Evolutionary conservation across 2,797 vertebrate genomes (phyloP).

Genomic region (Meda fulgida): DNA sequence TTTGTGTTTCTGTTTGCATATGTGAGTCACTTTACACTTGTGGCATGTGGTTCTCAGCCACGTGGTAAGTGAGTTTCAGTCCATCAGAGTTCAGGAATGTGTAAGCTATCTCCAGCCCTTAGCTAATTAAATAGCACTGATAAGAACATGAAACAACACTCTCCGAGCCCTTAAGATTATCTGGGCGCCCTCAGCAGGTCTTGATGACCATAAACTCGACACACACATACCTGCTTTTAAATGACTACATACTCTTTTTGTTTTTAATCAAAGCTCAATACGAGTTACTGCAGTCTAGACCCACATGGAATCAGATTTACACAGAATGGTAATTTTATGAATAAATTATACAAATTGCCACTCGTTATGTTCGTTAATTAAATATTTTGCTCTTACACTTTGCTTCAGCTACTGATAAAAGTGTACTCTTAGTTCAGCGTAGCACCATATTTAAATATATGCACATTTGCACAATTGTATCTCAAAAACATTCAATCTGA

Average conservation of each 20-base stretch:
- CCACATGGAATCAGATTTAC: not conserved
- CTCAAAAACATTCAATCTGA: not conserved
- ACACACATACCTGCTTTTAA: not conserved
- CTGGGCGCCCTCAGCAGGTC: conserved; percentile 46
- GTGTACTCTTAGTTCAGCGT: not conserved
- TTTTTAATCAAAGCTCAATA: conserved; percentile 11
- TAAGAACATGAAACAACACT: conserved; percentile 60
- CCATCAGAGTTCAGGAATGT: conserved; percentile 60
- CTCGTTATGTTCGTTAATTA: not conserved
- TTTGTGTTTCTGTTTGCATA: conserved; percentile 4
- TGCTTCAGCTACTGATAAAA: not conserved
- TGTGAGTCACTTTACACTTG: not conserved
- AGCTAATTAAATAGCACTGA: conserved; percentile 60
- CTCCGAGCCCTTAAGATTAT: conserved; percentile 56
- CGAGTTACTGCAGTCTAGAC: not conserved
- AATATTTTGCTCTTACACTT: not conserved
- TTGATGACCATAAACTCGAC: not conserved
- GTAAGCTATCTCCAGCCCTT: conserved; percentile 52
- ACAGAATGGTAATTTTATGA: not conserved
- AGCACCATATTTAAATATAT: not conserved
- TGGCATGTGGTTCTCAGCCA: conserved; percentile 20
- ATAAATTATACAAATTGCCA: not conserved
- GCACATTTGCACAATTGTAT: not conserved
- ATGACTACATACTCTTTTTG: not conserved
- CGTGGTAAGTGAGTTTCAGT: conserved; percentile 46